phyloP scores from a whole-genome alignment of 2,113 vertebrate genomes.

The Coptodon rendalli region DNA sequence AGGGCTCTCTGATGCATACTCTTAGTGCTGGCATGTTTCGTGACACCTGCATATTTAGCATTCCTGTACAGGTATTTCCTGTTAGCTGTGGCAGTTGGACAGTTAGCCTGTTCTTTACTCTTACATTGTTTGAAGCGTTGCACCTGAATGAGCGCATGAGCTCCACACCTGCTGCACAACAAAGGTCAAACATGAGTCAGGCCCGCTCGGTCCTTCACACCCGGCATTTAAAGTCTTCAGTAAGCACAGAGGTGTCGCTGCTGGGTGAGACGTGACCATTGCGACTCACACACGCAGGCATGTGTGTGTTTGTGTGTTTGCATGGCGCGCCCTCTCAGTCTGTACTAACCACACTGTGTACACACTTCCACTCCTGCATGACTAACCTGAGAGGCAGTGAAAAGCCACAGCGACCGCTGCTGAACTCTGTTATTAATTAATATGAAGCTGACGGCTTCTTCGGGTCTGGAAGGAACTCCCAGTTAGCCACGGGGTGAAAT shows the following conservation, averaged over 20 bases:
- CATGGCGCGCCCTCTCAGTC: background rate
- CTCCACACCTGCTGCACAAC: background rate
- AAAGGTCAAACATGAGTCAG: background rate
- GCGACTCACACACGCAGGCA: background rate
- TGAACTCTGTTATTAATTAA: constrained; percentile 21
- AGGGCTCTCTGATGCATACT: background rate
- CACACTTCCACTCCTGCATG: constrained; percentile 1
- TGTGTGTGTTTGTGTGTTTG: background rate
- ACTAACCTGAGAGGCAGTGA: constrained; percentile 7
- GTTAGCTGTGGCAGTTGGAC: background rate
- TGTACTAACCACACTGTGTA: constrained; percentile 2
- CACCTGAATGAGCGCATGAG: background rate
- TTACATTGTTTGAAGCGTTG: background rate
- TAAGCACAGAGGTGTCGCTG: background rate
- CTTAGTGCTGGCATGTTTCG: background rate
- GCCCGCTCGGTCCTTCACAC: background rate
- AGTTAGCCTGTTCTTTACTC: background rate
- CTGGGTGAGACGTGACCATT: background rate
- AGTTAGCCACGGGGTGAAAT: background rate
- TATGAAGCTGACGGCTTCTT: background rate
- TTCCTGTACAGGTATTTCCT: background rate
- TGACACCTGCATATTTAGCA: background rate
- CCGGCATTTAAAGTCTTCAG: background rate
- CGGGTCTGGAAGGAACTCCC: background rate
- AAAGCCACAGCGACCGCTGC: background rate